Conservation (phyloP, 2,888 invertebrate genomes). For the Euzophera pinguis region DNA sequence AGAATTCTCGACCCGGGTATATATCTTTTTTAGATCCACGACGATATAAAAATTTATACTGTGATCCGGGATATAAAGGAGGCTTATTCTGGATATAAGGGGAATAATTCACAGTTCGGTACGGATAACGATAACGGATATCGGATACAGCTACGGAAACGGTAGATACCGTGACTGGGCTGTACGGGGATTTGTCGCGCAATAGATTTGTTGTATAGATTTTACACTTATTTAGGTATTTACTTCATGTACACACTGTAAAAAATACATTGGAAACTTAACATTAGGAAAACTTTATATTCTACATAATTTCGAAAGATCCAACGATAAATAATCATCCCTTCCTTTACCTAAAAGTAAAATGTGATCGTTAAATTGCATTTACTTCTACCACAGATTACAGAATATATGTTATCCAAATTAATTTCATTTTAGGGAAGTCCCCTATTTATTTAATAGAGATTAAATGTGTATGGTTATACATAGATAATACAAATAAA, state of each 20-base stretch:
- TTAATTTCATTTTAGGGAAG: too few relatives aligned
- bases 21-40: slow-evolving; percentile 40
- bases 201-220: slow-evolving; percentile 14
- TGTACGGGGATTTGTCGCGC: slow-evolving; percentile 13
- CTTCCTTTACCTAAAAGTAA: too few relatives aligned
- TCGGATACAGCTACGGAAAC: background rate
- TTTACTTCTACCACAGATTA: too few relatives aligned
- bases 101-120: slow-evolving; percentile 38
- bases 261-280: too few relatives aligned
- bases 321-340: too few relatives aligned
- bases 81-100: slow-evolving; percentile 40
- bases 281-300: too few relatives aligned
- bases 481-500: background rate
- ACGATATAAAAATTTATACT: slow-evolving; percentile 66
- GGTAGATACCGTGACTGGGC: slow-evolving; percentile 2
- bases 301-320: too few relatives aligned
- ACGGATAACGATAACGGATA: slow-evolving; percentile 27
- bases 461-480: too few relatives aligned
- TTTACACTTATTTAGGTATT: background rate
- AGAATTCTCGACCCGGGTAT: background rate
- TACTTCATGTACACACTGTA: too few relatives aligned
- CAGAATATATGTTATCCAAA: too few relatives aligned
- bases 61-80: slow-evolving; percentile 44
- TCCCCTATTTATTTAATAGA: too few relatives aligned
- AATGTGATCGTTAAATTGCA: too few relatives aligned